Evolutionary conservation across 2,113 vertebrate genomes (phyloP), one percentile per base, ranked within the genome.

Genomic region (Zosterops pallidus): DNA sequence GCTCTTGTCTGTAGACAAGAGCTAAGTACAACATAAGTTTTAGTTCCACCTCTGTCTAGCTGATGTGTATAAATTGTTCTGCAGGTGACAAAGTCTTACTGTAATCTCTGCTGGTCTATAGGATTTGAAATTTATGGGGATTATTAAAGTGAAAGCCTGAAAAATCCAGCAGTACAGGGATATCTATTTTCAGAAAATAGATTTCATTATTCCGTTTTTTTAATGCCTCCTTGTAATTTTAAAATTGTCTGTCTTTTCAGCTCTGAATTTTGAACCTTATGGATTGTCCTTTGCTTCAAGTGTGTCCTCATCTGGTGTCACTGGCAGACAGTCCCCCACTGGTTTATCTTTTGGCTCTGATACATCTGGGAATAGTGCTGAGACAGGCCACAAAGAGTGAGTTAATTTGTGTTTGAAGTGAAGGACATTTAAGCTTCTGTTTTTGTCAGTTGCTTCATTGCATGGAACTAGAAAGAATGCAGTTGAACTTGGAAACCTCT

Each of bases 231-330:
- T 88, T 81, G 68, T 90, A 94, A 96, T 89, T 67, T 69, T 70
- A 47, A 91, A 71, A 18, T 50, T 97, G 24, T 94, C 23, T 96
- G 72, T 95, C 86, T 96, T 95, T 72, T 72, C 97, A 99, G 99
- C 97, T 62, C 95, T 99, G 97, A 99, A 98, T 97, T 98, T 99
- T 97, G 99, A 99, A 97, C 99, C 99, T 9, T 99, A 99, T 28
- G 97, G 98, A 83, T 97, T 99, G 64, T 99, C 98, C 17, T 98
- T 99, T 97, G 98, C 98, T 57, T 97, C 98, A 68, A 98, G 98
- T 64, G 96, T 98, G 91, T 98, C 98, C 12, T 98, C 98, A 39
- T 98, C 98, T 71, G 98, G 98, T 68, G 80, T 99, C 63, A 90
- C 98, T 3, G 99, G 99, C 96, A 98, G 99, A 49, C 99, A 99